These are phyloP conservation scores for Cacoxenus indagator DNA, from an alignment of 2,888 invertebrate species.

Conservation along the genomic window DNA sequence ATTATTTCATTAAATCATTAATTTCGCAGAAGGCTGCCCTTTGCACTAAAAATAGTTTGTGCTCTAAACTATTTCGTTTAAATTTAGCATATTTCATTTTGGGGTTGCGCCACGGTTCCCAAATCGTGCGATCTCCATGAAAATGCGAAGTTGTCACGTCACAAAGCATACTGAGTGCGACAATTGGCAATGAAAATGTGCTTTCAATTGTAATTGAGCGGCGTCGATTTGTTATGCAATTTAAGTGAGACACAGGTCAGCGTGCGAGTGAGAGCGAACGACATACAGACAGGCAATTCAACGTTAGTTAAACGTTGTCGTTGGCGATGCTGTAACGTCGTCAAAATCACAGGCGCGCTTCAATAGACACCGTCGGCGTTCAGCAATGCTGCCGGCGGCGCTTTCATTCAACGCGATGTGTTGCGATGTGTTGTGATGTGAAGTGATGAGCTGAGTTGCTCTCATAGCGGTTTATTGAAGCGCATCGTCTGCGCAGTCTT, in stretches of 20 bases:
- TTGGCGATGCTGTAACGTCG: not conserved
- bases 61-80: too few species aligned
- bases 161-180: constrained; percentile 20
- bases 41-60: too few species aligned
- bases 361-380: not conserved
- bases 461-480: not conserved
- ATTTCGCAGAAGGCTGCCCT: too few species aligned
- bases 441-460: not conserved
- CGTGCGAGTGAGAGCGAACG: not conserved
- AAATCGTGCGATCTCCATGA: not conserved
- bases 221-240: not conserved
- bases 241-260: not conserved
- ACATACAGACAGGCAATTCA: not conserved
- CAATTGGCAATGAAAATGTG: not conserved
- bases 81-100: not conserved
- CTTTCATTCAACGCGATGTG: not conserved
- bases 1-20: too few species aligned
- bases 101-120: not conserved
- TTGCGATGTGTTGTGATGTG: too few species aligned
- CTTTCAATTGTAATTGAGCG: not conserved
- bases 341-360: not conserved
- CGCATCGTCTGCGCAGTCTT: constrained; percentile 10
- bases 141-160: constrained; percentile 54
- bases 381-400: not conserved
- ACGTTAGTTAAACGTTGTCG: not conserved